These are phyloP conservation scores for Nibea coibor DNA, from an alignment of 2,113 vertebrate species.

Conservation along the genomic window DNA sequence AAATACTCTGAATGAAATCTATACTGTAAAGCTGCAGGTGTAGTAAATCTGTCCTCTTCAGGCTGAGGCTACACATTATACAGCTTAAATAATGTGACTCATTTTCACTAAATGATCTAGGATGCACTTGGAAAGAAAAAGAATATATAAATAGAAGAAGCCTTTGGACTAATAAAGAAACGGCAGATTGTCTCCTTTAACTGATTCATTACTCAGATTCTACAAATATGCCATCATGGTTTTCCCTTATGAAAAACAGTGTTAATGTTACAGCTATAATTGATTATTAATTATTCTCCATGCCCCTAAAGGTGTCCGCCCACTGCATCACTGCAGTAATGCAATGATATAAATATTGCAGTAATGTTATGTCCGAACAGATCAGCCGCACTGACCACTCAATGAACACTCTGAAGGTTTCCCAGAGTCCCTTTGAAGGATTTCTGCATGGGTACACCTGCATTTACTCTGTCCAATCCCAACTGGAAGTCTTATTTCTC, in stretches of 20 bases:
- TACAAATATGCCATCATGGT: not conserved
- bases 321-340: constrained; percentile 27
- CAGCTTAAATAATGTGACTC: not conserved
- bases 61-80: not conserved
- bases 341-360: constrained; percentile 38
- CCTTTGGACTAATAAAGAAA: not conserved
- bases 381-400: constrained; percentile 8
- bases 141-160: not conserved
- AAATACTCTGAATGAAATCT: not conserved
- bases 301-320: not conserved
- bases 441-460: constrained; percentile 16
- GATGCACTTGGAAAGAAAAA: not conserved
- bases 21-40: not conserved
- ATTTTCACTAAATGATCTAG: not conserved
- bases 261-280: constrained; percentile 8
- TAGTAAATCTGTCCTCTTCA: constrained; percentile 15
- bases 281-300: not conserved
- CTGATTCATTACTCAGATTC: not conserved
- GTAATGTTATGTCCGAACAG: constrained; percentile 10
- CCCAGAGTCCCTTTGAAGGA: not conserved
- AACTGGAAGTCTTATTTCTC: not conserved
- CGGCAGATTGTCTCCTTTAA: not conserved
- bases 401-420: constrained; percentile 10
- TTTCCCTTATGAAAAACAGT: not conserved
- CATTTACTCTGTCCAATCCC: not conserved